Base-by-base conservation (phyloP, 2,888 invertebrate species). In the Griposia aprilina region DNA sequence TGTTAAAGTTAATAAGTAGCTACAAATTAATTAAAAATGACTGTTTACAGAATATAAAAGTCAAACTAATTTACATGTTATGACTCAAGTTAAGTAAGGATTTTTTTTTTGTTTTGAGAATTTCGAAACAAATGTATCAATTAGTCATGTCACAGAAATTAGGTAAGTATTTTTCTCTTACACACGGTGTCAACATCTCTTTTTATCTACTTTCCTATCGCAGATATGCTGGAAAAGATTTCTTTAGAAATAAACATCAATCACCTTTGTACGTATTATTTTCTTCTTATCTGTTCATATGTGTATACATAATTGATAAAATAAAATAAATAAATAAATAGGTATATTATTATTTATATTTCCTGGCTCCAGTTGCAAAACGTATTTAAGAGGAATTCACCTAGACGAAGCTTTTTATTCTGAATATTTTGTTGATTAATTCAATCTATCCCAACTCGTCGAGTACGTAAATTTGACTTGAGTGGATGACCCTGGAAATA, bases 1-100 rank as follows among this genome's bases (percentile, higher is more conserved):
- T 23, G 23, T 1, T 66, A 26, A 30, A 66, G 23, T 60, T 73
- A 79, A 79, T 73, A 30, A 74, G n/a, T 73, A 66, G 30, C 20
- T 48, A n/a, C 20, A 78, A 41, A 30, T 50, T 79, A 30, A 73
- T 78, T 78, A 15, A 59, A 78, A 73, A 52, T 59, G 30, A 15
- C n/a, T 45, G 63, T 59, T 23, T 50, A 57, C 36, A 57, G 7
- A 41, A n/a, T n/a, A 23, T 55, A 45, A 76, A 59, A 59, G 50
- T 30, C 17, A 45, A 68, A 45, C 0, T 60, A 60, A 41, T 77
- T 41, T 30, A 60, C 26, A 59, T 8, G n/a, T 1, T 23, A 36
- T 20, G n/a, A 57, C 1, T 45, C 3, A 45, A 57, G 1, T 69
- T 67, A 26, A 36, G 2, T 26, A n/a, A 36, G 17, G 26, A 45